Evolutionary conservation across 1,140 invertebrate species (phyloP).

Genomic region (Mercenaria mercenaria): DNA sequence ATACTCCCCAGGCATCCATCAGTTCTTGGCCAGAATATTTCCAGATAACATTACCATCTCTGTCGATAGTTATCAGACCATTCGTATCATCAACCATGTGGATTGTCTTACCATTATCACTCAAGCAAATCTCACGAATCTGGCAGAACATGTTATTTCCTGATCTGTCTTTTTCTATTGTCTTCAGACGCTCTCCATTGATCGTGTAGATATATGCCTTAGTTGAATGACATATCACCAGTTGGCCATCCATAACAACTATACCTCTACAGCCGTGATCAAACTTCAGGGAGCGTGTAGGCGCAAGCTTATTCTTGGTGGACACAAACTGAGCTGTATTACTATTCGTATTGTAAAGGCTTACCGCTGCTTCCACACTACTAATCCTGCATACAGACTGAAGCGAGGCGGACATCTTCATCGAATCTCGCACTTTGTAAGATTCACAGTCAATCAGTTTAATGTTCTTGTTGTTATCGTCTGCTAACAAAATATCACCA

Average conservation of each 20-base stretch:
- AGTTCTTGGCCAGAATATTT: neutral
- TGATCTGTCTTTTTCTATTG: neutral
- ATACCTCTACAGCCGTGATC: constrained; percentile 10
- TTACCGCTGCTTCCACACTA: neutral
- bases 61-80: constrained; percentile 12
- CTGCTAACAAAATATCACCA: neutral
- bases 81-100: neutral
- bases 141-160: neutral
- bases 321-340: neutral
- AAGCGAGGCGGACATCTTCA: neutral
- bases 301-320: neutral
- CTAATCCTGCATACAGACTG: neutral
- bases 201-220: neutral
- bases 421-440: neutral
- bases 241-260: neutral
- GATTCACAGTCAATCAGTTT: neutral
- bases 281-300: neutral
- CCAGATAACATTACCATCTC: neutral
- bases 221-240: neutral
- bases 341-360: neutral
- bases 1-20: neutral
- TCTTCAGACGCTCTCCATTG: neutral
- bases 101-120: no score
- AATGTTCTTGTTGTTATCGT: neutral
- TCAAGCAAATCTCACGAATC: neutral